Evolutionary conservation across 2,888 invertebrate species (phyloP), one percentile per base, ranked within the genome.

Genomic region (Stenoptilia bipunctidactyla): DNA sequence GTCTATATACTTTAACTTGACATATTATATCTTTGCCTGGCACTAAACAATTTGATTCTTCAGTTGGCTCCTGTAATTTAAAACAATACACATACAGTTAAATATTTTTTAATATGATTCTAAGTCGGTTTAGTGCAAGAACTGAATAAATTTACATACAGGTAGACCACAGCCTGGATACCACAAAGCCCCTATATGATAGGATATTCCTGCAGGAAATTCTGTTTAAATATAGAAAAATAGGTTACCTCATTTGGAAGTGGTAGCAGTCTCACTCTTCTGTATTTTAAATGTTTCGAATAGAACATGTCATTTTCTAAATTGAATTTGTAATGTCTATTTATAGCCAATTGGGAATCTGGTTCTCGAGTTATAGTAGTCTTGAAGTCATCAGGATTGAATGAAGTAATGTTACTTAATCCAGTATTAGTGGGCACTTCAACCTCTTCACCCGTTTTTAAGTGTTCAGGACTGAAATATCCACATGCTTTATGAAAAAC

Each of bases 1-100:
- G 70, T 10, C 77, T 56, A 49, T 77, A 80, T 2, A 77, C 48
- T 4, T 79, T 59, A 10, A 77, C 52, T 2, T 58, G 56, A 47
- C 60, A 75, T 38, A 82, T 5, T 1, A 73, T 27, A 15, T 82
- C 82, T 38, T 58, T 61, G 13, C 82, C 80, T 0, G 82, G 77
- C 39, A 64, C 56, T 44, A 77, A 37, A 3, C 8, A 5, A 20
- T 8, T 20, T 5, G 20, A 20, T 20, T 20, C 8, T 39, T 10
- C 40, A 40, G 13, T 46, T 45, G 56, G 51, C 12, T 56, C 51
- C 66, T 69, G 47, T 20, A 20, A 20, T 20, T 20, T 20, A 20
- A 20, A 20, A n/a, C n/a, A 20, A 20, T 20, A 20, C 20, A 20
- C 3, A 20, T 20, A n/a, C n/a, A n/a, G n/a, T n/a, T n/a, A n/a